Evolutionary conservation across 2,797 vertebrate species (phyloP).

Genomic region (Gymnocypris eckloni): DNA sequence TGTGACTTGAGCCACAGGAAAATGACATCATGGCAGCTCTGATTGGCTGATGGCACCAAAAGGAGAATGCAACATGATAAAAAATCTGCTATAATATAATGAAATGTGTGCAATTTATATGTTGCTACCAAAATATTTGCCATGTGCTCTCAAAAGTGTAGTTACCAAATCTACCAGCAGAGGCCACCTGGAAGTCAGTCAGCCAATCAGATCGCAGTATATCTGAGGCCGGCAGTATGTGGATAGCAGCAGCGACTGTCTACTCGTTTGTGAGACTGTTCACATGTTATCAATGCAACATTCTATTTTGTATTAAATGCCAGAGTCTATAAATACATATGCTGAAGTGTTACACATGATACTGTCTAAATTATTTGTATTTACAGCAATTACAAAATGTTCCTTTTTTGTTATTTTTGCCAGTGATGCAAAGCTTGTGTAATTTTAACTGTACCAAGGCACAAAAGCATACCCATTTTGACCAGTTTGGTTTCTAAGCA

Average conservation of each 20-base stretch:
- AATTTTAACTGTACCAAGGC: background rate
- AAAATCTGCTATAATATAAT: background rate
- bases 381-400: background rate
- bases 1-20: background rate
- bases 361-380: constrained; percentile 1
- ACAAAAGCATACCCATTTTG: background rate
- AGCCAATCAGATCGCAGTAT: constrained; percentile 19
- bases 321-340: constrained; percentile 10
- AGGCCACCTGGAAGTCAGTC: constrained; percentile 2
- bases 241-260: constrained; percentile 1
- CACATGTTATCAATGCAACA: background rate
- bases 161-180: background rate
- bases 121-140: background rate
- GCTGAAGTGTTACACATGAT: constrained; percentile 16
- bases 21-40: background rate
- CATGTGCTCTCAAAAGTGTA: background rate
- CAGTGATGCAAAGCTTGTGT: constrained; percentile 1
- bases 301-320: constrained; percentile 35
- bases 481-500: background rate
- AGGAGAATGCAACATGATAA: background rate
- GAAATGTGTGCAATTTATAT: background rate
- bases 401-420: background rate
- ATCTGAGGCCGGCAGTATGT: background rate
- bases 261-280: constrained; percentile 3
- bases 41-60: constrained; percentile 1